Percentiles rank a stretch among this genome's conserved stretches.
Conservation (phyloP, 2,888 invertebrate genomes). For the Tolmerus cingulatus region DNA sequence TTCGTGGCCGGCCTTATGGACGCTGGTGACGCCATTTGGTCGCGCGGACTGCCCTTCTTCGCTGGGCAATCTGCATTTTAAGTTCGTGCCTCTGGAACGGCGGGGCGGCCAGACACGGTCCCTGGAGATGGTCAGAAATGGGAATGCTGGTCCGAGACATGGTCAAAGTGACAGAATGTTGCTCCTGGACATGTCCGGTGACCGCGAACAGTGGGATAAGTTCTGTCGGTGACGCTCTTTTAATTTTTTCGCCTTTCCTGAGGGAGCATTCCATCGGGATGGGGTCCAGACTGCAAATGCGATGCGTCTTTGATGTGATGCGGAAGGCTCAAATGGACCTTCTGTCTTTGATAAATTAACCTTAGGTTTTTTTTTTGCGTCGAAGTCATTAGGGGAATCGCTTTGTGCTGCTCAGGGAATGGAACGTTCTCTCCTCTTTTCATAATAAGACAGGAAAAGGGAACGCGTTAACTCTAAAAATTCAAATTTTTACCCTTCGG, state of each 20-base stretch:
- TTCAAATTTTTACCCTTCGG: neutral
- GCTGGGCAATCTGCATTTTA: conserved; percentile 25
- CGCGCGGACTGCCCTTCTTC: conserved; percentile 39
- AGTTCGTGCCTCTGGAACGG: neutral
- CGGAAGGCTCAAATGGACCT: neutral
- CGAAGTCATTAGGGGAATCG: neutral
- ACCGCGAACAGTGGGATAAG: conserved; percentile 8
- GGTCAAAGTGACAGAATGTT: conserved; percentile 48
- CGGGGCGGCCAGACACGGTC: conserved; percentile 16
- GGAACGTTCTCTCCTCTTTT: neutral
- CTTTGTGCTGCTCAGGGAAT: neutral
- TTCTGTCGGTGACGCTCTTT: neutral
- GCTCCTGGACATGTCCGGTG: conserved; percentile 47
- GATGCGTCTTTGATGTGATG: neutral
- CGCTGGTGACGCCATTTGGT: conserved; percentile 49
- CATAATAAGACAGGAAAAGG: neutral
- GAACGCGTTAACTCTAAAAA: neutral
- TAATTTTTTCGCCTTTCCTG: neutral
- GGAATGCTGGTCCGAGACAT: conserved; percentile 45
- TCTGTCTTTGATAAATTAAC: neutral
- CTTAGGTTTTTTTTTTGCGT: neutral
- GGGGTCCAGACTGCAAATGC: neutral
- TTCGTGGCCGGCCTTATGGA: conserved; percentile 36
- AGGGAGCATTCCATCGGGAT: neutral
- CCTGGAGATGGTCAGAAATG: conserved; percentile 48